A percentile compares a stretch with the other conserved stretches of the same genome.
phyloP scores from a whole-genome alignment of 1,140 invertebrate genomes.

The Zaprionus ghesquierei region DNA sequence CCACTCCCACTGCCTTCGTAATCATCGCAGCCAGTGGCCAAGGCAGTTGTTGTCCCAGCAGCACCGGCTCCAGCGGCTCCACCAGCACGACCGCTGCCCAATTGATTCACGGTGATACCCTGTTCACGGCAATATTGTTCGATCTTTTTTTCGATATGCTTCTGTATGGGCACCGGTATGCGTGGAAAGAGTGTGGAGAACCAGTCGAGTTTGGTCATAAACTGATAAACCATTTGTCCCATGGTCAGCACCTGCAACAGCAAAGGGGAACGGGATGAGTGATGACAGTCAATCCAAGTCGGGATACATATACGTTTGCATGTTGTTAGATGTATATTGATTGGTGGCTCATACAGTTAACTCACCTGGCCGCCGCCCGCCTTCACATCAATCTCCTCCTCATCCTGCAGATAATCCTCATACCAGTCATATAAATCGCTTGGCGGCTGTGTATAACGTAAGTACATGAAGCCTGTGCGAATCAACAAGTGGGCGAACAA shows the following conservation, averaged over 20 bases:
- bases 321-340: conserved; percentile 22
- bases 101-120: conserved; percentile 63
- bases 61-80: conserved; percentile 1
- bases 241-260: conserved; percentile 89
- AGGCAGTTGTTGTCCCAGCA: background rate
- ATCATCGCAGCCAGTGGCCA: conserved; percentile 35
- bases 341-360: conserved; percentile 81
- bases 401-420: conserved; percentile 97
- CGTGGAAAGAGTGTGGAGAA: conserved; percentile 99
- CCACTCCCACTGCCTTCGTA: conserved; percentile 32
- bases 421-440: conserved; percentile 98
- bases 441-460: conserved; percentile 97
- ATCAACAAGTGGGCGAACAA: background rate
- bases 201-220: conserved; percentile 98
- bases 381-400: conserved; percentile 98
- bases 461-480: conserved; percentile 86
- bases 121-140: conserved; percentile 83
- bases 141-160: conserved; percentile 91
- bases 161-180: conserved; percentile 99
- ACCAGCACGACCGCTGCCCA: conserved; percentile 51
- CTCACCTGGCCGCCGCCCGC: conserved; percentile 95
- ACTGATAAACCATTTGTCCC: conserved; percentile 96
- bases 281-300: background rate
- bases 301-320: background rate
- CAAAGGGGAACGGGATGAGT: background rate